Conservation (phyloP, 2,113 vertebrate species). For the Alectura lathami region DNA sequence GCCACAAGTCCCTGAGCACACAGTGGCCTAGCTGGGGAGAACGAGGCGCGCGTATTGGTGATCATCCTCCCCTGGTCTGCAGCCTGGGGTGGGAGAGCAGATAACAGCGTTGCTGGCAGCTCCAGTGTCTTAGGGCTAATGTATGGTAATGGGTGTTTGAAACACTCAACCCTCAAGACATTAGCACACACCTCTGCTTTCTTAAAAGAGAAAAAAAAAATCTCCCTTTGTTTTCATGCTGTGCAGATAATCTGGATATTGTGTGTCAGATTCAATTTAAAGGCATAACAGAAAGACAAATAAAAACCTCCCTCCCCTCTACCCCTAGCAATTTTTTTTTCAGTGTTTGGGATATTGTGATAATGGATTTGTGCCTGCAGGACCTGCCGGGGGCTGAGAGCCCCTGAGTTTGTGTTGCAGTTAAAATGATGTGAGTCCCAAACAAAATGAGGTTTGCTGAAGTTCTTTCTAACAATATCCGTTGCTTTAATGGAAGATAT, state of each 20-base stretch:
- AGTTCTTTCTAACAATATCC: slow-evolving; percentile 52
- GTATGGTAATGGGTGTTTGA: slow-evolving; percentile 23
- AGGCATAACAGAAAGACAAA: slow-evolving; percentile 32
- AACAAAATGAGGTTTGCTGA: slow-evolving; percentile 38
- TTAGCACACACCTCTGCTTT: neutral
- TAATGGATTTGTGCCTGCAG: slow-evolving; percentile 26
- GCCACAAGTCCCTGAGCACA: neutral
- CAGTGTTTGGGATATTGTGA: slow-evolving; percentile 18
- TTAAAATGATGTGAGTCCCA: neutral
- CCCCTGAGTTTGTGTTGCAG: neutral
- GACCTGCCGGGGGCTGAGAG: neutral
- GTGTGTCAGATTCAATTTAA: slow-evolving; percentile 51
- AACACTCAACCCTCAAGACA: slow-evolving; percentile 7
- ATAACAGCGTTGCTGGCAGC: neutral
- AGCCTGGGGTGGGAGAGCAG: neutral
- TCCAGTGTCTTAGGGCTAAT: slow-evolving; percentile 2
- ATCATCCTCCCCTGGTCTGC: neutral
- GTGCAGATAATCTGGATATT: slow-evolving; percentile 60
- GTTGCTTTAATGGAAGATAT: slow-evolving; percentile 53
- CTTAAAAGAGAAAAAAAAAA: neutral
- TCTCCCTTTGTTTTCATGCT: slow-evolving; percentile 45
- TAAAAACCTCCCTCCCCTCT: slow-evolving; percentile 1
- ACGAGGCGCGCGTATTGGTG: accelerated
- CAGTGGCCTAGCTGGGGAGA: neutral
- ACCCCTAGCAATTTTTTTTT: neutral